These are phyloP conservation scores for Apis dorsata DNA, from an alignment of 1,140 invertebrate genomes.

Conservation along the genomic window DNA sequence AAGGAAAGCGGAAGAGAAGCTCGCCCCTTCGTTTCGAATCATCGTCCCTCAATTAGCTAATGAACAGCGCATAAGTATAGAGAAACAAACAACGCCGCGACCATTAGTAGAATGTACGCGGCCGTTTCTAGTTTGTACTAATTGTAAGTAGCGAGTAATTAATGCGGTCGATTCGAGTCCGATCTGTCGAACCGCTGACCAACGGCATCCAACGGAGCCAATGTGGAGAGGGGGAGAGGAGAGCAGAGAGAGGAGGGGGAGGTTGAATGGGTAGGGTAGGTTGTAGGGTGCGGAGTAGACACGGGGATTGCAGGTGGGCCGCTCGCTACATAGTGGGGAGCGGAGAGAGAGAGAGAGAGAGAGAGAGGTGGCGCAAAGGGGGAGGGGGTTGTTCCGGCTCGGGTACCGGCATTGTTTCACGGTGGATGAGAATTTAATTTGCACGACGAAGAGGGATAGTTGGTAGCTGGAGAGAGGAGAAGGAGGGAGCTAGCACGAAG, in stretches of 20 bases:
- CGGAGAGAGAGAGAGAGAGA: background rate
- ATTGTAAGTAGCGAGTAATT: constrained; percentile 76
- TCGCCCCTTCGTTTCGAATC: background rate
- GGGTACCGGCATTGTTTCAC: constrained; percentile 77
- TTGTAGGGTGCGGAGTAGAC: background rate
- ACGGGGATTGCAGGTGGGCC: constrained; percentile 8
- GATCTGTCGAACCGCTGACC: constrained; percentile 67
- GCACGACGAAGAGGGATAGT: constrained; percentile 52
- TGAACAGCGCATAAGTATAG: constrained; percentile 32
- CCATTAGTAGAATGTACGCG: constrained; percentile 37
- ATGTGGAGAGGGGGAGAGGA: background rate
- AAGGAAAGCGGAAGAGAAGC: background rate
- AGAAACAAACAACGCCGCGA: constrained; percentile 31
- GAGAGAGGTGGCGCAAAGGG: constrained; percentile 37
- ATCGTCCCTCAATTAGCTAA: constrained; percentile 33
- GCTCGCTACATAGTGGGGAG: background rate
- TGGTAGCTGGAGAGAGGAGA: background rate
- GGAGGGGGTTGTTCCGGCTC: constrained; percentile 65
- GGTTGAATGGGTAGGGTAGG: background rate
- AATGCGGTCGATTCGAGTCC: constrained; percentile 72
- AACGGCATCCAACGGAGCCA: constrained; percentile 49
- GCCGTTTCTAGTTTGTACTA: constrained; percentile 58
- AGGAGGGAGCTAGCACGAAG: background rate
- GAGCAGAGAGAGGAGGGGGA: background rate
- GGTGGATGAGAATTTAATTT: constrained; percentile 80